These are phyloP conservation scores for Nudaria mundana DNA, from an alignment of 2,888 invertebrate genomes.

Conservation along the genomic window DNA sequence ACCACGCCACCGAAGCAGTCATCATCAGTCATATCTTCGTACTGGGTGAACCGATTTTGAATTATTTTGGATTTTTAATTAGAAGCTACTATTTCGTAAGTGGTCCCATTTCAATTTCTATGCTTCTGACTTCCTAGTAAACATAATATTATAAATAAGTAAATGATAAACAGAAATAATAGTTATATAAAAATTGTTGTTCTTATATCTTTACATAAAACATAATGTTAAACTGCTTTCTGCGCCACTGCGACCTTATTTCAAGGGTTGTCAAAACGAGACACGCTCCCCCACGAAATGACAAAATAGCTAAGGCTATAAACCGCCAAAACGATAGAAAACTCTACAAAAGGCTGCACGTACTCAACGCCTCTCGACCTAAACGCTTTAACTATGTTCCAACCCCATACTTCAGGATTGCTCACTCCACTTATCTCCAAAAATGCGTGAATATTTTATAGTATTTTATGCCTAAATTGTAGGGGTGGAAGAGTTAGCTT, in stretches of 20 bases:
- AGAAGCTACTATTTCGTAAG: too few relatives aligned
- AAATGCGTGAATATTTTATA: slow-evolving; percentile 67
- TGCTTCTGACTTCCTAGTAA: too few relatives aligned
- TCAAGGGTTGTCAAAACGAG: slow-evolving; percentile 66
- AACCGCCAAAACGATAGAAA: slow-evolving; percentile 73
- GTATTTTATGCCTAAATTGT: slow-evolving; percentile 59
- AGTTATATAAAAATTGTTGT: too few relatives aligned
- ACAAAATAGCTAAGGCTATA: slow-evolving; percentile 70
- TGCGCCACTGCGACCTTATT: slow-evolving; percentile 38
- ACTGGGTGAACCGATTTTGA: too few relatives aligned
- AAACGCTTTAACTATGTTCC: slow-evolving; percentile 80
- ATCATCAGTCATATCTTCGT: too few relatives aligned
- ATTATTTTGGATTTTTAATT: too few relatives aligned
- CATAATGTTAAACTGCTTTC: slow-evolving; percentile 45
- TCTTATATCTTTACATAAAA: too few relatives aligned
- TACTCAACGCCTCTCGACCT: slow-evolving; percentile 71
- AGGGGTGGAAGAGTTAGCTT: slow-evolving; percentile 54
- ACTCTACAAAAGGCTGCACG: slow-evolving; percentile 72
- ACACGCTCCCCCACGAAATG: slow-evolving; percentile 65
- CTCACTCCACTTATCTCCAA: slow-evolving; percentile 81
- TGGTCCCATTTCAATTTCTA: too few relatives aligned
- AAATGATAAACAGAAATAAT: too few relatives aligned
- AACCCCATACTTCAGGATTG: slow-evolving; percentile 75
- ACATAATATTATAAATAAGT: too few relatives aligned
- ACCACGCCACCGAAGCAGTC: too few relatives aligned